Evolutionary conservation across 2,113 vertebrate species (phyloP), one percentile per base, ranked within the genome.

Genomic region (Beaufortia kweichowensis): DNA sequence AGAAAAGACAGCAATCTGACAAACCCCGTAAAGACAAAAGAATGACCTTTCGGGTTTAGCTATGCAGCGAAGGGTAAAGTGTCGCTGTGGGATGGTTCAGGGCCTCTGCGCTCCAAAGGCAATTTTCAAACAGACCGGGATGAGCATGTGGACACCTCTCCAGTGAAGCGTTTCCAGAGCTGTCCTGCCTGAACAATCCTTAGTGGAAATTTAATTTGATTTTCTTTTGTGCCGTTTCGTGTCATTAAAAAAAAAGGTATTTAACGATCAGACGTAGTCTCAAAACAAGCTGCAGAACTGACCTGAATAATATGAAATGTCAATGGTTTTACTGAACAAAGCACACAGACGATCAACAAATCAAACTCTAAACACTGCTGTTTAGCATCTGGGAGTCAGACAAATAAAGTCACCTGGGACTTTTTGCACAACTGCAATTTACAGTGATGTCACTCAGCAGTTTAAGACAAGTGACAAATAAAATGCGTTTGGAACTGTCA

Each of bases 1-100:
- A 79, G 67, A 50, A 76, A 77, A 79, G 75, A 75, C 76, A 80
- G 70, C 66, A 11, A 68, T 78, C 41, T 76, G 83, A 84, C 79
- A 73, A 74, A 76, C 17, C 39, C 26, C 26, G 66, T 29, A 72
- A 77, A 69, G 67, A 78, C 62, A 48, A 79, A 82, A 75, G 70
- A 69, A 77, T 78, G 76, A 74, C 82, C 80, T 83, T 79, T 76
- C 57, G 28, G 46, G 53, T 68, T 82, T 73, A 74, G 59, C 67
- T 35, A 39, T 76, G 67, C 26, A 24, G 75, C 64, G 72, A 65
- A 72, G 80, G 55, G 57, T 69, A 66, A 76, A 75, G 66, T 53
- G 33, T 33, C 14, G 41, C 53, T n/a, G 61, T 71, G 71, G 71
- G 79, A 60, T 5, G 23, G 46, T 73, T 74, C 56, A 43, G 70